A percentile compares a stretch with the other conserved stretches of the same genome.
phyloP scores from a whole-genome alignment of 2,113 vertebrate genomes.

The Carlito syrichta region DNA sequence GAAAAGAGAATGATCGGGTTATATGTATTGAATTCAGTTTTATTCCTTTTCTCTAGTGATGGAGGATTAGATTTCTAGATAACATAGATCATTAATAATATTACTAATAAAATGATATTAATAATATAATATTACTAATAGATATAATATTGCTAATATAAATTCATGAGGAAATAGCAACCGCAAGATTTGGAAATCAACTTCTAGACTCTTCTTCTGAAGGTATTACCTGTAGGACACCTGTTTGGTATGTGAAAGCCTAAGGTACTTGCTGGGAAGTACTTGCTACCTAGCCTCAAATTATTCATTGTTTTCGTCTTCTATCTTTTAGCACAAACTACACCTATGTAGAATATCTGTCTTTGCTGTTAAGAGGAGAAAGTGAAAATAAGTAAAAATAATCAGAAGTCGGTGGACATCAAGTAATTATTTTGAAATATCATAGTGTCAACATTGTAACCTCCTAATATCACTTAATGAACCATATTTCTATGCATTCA shows the following conservation, averaged over 20 bases:
- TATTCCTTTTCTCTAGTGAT: background rate
- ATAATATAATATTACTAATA: background rate
- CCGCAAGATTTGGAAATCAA: background rate
- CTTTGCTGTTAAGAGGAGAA: background rate
- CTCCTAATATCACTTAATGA: background rate
- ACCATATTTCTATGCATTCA: background rate
- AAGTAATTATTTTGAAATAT: background rate
- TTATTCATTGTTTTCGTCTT: background rate
- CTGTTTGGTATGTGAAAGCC: background rate
- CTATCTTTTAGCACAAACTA: background rate
- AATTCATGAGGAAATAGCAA: background rate
- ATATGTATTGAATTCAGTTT: background rate
- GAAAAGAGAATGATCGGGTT: background rate
- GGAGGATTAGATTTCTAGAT: background rate
- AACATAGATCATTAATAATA: background rate
- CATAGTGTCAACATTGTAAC: background rate
- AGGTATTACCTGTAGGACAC: background rate
- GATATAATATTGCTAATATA: background rate
- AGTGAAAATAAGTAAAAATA: background rate
- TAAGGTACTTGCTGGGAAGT: background rate
- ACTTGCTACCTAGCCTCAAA: background rate
- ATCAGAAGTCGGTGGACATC: background rate
- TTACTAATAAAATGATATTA: background rate
- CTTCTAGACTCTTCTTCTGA: background rate
- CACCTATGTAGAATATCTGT: background rate